Base-by-base conservation (phyloP, 2,888 invertebrate genomes). In the Ganaspis brasiliensis region DNA sequence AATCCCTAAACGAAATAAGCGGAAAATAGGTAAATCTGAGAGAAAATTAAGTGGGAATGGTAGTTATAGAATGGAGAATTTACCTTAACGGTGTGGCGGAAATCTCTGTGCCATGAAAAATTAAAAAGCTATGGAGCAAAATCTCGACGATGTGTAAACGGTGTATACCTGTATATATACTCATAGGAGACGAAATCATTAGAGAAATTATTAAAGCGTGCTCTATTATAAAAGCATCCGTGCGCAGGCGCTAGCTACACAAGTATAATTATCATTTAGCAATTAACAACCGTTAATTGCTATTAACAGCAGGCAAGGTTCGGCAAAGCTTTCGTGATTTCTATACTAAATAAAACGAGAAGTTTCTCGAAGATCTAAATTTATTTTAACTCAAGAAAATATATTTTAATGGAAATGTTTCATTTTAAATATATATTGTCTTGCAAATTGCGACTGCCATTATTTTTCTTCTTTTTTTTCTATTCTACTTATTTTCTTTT, bases 261-360 rank as follows among this genome's bases (percentile, higher is more conserved):
- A 79, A 78, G 81, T 78, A 80, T 88, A 87, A 89, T 89, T 88
- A 89, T 87, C 86, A 87, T 84, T 82, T 80, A 86, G 85, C 86
- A 89, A 89, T 89, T 89, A 90, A 89, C 86, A 86, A 85, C 85
- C 87, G 88, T 86, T 88, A 86, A 90, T 89, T 87, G 87, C 89
- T 83, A 86, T 89, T 89, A 89, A 85, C 84, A 19, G 74, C 19
- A 49, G 16, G 12, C 55, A 74, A 21, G 74, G 55, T 77, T 79
- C 56, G 52, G 72, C 63, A 49, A 40, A 72, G n/a, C 67, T 10
- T 24, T 45, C 45, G 24, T 26, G 45, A 24, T 31, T 31, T 31
- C 52, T 49, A n/a, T 52, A 52, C 19, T 8, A 52, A 52, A 9
- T 45, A 45, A 40, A 55, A 55, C 19, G 21, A 63, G 35, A 67